Evolutionary conservation across 2,113 vertebrate species (phyloP).

Genomic region (Apeltes quadracus): DNA sequence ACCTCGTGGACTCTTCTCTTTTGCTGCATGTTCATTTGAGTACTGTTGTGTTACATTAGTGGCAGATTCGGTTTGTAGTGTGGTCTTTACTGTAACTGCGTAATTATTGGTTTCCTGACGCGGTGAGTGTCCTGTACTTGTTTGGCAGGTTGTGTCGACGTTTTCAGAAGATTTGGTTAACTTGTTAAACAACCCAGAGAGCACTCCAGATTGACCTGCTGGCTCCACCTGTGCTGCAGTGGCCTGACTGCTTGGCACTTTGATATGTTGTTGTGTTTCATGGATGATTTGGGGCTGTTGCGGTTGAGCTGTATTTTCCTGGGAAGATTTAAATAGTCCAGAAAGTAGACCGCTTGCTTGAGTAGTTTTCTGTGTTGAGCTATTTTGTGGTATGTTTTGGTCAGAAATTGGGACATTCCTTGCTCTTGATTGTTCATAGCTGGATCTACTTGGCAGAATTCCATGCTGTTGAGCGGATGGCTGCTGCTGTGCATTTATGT

Average conservation of each 20-base stretch:
- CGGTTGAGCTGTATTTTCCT: constrained; percentile 67
- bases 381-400: constrained; percentile 41
- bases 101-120: constrained; percentile 22
- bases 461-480: constrained; percentile 28
- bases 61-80: constrained; percentile 28
- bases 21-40: constrained; percentile 30
- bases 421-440: constrained; percentile 36
- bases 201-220: constrained; percentile 63
- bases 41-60: constrained; percentile 35
- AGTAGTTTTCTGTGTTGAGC: constrained; percentile 45
- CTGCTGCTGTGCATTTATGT: constrained; percentile 47
- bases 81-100: constrained; percentile 17
- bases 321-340: constrained; percentile 78
- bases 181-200: constrained; percentile 78
- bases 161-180: constrained; percentile 78
- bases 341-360: constrained; percentile 58
- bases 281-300: constrained; percentile 40
- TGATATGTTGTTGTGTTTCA: constrained; percentile 44
- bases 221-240: constrained; percentile 39
- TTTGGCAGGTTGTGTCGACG: constrained; percentile 36
- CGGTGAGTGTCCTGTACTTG: constrained; percentile 31
- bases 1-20: constrained; percentile 34
- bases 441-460: constrained; percentile 45
- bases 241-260: constrained; percentile 31
- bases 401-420: constrained; percentile 17